phyloP scores from a whole-genome alignment of 1,140 invertebrate genomes.

The Lithobius niger region DNA sequence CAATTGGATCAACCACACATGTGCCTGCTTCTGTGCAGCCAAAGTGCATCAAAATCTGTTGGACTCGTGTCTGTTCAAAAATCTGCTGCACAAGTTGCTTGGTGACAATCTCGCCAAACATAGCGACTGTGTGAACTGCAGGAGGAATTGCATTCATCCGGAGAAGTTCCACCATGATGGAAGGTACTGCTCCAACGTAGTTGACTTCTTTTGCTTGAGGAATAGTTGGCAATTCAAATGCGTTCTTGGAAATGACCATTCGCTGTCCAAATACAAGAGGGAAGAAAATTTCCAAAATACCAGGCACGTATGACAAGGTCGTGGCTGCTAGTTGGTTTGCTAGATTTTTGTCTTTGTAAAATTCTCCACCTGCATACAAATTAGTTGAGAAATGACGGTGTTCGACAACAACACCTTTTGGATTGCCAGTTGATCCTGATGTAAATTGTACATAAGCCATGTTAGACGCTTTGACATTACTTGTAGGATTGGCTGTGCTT shows the following conservation, averaged over 20 bases:
- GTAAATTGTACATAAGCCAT: constrained; percentile 38
- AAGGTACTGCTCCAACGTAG: constrained; percentile 5
- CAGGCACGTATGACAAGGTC: constrained; percentile 5
- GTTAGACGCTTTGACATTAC: constrained; percentile 18
- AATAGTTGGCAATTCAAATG: background rate
- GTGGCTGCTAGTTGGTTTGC: background rate
- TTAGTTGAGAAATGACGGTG: background rate
- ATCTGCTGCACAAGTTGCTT: constrained; percentile 6
- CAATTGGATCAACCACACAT: background rate
- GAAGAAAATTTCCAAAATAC: constrained; percentile 7
- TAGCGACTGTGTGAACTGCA: constrained; percentile 1
- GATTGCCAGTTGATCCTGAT: constrained; percentile 42
- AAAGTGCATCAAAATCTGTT: background rate
- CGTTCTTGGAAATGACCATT: background rate
- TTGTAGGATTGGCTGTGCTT: background rate
- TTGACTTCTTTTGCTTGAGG: background rate
- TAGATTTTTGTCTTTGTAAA: background rate
- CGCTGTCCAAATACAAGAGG: background rate
- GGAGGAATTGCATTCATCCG: background rate
- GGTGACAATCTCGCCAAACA: constrained; percentile 3
- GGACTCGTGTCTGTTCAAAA: constrained; percentile 1
- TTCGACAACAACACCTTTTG: constrained; percentile 30
- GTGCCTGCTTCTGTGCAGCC: constrained; percentile 5
- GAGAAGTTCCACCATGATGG: constrained; percentile 3
- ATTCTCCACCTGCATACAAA: background rate